phyloP scores from a whole-genome alignment of 2,113 vertebrate species.

The Perognathus longimembris region DNA sequence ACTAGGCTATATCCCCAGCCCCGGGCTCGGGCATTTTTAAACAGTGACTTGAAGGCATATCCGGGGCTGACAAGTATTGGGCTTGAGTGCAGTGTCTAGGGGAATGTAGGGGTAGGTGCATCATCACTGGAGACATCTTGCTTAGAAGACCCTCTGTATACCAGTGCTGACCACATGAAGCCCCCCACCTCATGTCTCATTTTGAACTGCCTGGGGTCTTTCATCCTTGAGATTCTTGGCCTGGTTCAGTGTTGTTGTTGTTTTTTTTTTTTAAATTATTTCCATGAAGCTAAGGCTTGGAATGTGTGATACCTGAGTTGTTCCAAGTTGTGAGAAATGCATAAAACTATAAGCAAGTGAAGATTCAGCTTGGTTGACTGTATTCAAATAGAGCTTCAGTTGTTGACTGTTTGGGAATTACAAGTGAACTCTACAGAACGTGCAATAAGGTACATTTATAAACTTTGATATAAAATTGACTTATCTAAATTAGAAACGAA shows the following conservation, averaged over 20 bases:
- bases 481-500: background rate
- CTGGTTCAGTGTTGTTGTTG: too few relatives aligned
- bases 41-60: too few relatives aligned
- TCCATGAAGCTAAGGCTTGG: background rate
- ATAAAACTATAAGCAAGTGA: background rate
- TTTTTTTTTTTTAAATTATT: too few relatives aligned
- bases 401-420: background rate
- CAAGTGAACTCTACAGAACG: background rate
- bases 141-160: background rate
- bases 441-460: background rate
- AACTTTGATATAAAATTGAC: background rate
- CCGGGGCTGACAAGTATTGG: background rate
- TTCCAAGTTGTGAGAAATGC: background rate
- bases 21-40: background rate
- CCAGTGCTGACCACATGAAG: background rate
- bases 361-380: background rate
- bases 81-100: fast-evolving
- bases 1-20: too few relatives aligned
- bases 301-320: background rate
- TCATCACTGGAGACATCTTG: background rate
- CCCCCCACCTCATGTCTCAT: background rate
- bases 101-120: too few relatives aligned
- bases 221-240: background rate
- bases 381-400: background rate
- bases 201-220: background rate